phyloP scores from a whole-genome alignment of 2,113 vertebrate species.

The Ellobius talpinus region DNA sequence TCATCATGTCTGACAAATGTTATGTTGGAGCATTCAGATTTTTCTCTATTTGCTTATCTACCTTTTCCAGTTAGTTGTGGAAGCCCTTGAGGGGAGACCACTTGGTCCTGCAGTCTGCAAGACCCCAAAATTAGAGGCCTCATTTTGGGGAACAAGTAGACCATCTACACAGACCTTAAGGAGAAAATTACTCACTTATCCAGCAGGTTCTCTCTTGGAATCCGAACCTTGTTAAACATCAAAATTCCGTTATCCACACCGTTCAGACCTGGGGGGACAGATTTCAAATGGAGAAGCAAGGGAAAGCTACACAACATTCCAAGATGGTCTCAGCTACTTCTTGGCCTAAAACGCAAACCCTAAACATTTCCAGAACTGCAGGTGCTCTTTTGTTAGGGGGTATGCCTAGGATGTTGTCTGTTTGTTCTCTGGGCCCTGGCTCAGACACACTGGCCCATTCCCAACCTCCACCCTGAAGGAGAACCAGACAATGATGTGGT shows the following conservation, averaged over 20 bases:
- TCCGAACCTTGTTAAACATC: slow-evolving; percentile 83
- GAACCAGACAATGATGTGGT: not conserved
- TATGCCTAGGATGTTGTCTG: not conserved
- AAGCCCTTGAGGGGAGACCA: not conserved
- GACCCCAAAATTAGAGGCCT: not conserved
- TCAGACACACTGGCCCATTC: not conserved
- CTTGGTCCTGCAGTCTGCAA: not conserved
- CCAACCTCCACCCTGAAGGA: not conserved
- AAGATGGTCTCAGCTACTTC: not conserved
- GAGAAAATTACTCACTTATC: slow-evolving; percentile 80
- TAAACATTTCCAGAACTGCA: not conserved
- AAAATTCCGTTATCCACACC: slow-evolving; percentile 87
- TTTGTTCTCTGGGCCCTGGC: not conserved
- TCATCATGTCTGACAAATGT: not conserved
- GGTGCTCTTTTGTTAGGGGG: not conserved
- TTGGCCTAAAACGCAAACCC: not conserved
- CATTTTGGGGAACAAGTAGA: not conserved
- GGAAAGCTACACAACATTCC: not conserved
- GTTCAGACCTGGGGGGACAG: slow-evolving; percentile 79
- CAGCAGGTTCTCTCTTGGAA: slow-evolving; percentile 85
- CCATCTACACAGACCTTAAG: not conserved
- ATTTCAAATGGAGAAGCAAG: not conserved
- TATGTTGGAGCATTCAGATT: not conserved
- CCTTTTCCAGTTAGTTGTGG: not conserved
- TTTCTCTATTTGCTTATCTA: not conserved